Evolutionary conservation across 2,888 invertebrate genomes (phyloP).

Genomic region (Epinotia nisella): DNA sequence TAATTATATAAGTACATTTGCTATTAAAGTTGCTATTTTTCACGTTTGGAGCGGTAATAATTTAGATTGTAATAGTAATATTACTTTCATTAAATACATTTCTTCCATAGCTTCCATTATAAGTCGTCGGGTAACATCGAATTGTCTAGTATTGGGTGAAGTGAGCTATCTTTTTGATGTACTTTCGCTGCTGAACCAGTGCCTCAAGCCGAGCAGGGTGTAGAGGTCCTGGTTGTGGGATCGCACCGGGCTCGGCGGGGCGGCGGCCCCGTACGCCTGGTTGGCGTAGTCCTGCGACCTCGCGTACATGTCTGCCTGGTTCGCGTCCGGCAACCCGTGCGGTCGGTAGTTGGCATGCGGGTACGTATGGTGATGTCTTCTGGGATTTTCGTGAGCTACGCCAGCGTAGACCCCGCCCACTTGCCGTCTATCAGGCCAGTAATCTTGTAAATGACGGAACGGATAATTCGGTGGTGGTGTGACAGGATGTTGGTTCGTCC

Average conservation of each 20-base stretch:
- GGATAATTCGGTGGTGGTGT: slow-evolving; percentile 76
- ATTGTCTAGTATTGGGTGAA: slow-evolving; percentile 66
- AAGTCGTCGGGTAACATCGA: slow-evolving; percentile 83
- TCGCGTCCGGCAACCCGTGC: slow-evolving; percentile 60
- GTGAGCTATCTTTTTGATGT: slow-evolving; percentile 78
- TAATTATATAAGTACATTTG: slow-evolving; percentile 41
- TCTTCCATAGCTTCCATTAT: slow-evolving; percentile 80
- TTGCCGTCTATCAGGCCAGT: slow-evolving; percentile 75
- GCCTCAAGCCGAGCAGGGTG: slow-evolving; percentile 76
- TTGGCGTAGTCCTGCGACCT: slow-evolving; percentile 64
- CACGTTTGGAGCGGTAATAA: slow-evolving; percentile 40
- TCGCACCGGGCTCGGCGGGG: slow-evolving; percentile 63
- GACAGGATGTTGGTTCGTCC: slow-evolving; percentile 71
- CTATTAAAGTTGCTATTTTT: slow-evolving; percentile 34
- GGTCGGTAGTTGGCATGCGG: slow-evolving; percentile 71
- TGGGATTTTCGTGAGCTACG: slow-evolving; percentile 70
- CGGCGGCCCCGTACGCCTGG: slow-evolving; percentile 61
- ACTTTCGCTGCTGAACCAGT: slow-evolving; percentile 81
- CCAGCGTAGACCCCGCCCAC: slow-evolving; percentile 74
- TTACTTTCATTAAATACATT: slow-evolving; percentile 54
- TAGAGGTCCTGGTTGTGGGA: slow-evolving; percentile 75
- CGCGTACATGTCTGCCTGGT: slow-evolving; percentile 56
- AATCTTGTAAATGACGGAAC: slow-evolving; percentile 77
- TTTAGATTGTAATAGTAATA: slow-evolving; percentile 39
- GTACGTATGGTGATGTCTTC: slow-evolving; percentile 78